Percentiles rank a stretch among this genome's conserved stretches.
Conservation (phyloP, 2,888 invertebrate species). For the Aspidiotus destructor region DNA sequence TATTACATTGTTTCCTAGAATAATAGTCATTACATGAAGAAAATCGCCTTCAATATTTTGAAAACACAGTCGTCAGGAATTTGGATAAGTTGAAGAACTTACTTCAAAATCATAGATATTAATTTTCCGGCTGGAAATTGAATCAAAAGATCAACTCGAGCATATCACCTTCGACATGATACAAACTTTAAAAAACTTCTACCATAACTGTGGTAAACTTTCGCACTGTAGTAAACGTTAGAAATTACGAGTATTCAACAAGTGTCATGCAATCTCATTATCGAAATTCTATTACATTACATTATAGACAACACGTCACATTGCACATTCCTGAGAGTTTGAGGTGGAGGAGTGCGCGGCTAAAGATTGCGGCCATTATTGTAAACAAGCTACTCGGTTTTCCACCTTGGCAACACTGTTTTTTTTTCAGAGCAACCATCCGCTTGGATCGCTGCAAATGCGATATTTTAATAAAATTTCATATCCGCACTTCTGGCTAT, state of each 20-base stretch:
- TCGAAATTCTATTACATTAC: background rate
- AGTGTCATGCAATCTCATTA: slow-evolving; percentile 9
- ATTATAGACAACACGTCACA: slow-evolving; percentile 27
- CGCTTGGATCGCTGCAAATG: too few relatives aligned
- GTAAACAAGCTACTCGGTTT: too few relatives aligned
- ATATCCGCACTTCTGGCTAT: background rate
- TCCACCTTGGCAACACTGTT: too few relatives aligned
- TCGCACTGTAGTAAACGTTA: background rate
- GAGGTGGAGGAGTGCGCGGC: too few relatives aligned
- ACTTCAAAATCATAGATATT: too few relatives aligned
- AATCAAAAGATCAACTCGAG: too few relatives aligned
- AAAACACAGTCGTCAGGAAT: background rate
- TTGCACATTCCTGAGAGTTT: slow-evolving; percentile 24
- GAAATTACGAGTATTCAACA: slow-evolving; percentile 16
- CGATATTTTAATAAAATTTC: background rate
- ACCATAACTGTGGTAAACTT: too few relatives aligned
- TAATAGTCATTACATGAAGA: background rate
- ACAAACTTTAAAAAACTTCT: too few relatives aligned
- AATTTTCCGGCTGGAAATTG: too few relatives aligned
- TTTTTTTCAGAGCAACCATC: too few relatives aligned
- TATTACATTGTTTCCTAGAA: slow-evolving; percentile 27
- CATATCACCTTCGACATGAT: too few relatives aligned
- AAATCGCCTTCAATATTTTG: background rate
- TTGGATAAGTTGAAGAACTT: background rate
- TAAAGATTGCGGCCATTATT: too few relatives aligned